Conservation (phyloP, 2,113 vertebrate genomes). For the Psittacus erithacus region DNA sequence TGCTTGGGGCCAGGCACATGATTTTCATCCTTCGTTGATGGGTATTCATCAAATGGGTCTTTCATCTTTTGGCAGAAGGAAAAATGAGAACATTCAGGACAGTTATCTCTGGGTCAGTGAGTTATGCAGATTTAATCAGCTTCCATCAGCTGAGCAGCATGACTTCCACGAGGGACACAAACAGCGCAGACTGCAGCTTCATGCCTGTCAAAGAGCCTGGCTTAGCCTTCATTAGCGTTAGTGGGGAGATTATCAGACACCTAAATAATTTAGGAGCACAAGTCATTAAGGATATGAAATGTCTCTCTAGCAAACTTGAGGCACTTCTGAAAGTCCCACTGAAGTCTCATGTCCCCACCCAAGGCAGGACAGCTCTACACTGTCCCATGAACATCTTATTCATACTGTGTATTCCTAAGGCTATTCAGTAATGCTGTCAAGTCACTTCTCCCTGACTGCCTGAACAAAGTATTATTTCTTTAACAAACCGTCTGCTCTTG, state of each 20-base stretch:
- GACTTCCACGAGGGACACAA: neutral
- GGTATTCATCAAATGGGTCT: neutral
- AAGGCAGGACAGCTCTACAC: neutral
- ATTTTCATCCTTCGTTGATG: neutral
- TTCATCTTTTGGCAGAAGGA: neutral
- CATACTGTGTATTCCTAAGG: neutral
- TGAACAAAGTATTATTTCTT: neutral
- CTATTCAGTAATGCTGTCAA: neutral
- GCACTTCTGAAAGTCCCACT: neutral
- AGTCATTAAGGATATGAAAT: neutral
- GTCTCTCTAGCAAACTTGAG: neutral
- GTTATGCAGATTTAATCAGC: neutral
- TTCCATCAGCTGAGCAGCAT: neutral
- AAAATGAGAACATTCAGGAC: neutral
- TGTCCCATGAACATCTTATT: neutral
- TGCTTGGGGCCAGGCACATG: neutral
- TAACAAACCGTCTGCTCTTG: neutral
- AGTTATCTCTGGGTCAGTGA: neutral
- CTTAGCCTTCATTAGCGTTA: neutral
- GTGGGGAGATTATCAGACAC: neutral
- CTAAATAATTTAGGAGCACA: slow-evolving; percentile 21
- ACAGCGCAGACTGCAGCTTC: neutral
- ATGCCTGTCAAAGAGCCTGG: neutral
- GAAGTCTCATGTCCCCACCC: neutral
- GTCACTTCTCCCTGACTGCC: neutral